Conservation (phyloP, 2,113 vertebrate species). For the Sinocyclocheilus anophthalmus region DNA sequence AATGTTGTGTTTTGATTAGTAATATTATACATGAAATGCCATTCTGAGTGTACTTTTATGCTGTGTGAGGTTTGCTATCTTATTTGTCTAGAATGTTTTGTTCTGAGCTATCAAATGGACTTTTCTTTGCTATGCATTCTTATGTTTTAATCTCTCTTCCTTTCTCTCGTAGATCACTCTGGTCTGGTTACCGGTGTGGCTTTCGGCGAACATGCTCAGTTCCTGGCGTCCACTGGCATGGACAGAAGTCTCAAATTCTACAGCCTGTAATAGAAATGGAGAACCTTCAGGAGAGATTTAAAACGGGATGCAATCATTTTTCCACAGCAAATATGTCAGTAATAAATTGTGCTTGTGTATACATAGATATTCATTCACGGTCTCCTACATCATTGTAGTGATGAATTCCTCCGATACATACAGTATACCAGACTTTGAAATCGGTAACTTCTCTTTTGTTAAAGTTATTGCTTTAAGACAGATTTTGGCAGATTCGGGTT, state of each 20-base stretch:
- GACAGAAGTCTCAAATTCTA: constrained; percentile 97
- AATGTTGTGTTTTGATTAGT: not conserved
- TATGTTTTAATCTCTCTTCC: fast-evolving
- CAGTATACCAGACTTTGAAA: not conserved
- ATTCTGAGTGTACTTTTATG: too few relatives aligned
- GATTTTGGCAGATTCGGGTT: not conserved
- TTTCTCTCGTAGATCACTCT: constrained; percentile 80
- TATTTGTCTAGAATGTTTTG: too few relatives aligned
- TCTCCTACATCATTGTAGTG: not conserved
- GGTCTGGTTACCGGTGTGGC: constrained; percentile 94
- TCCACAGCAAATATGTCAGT: not conserved
- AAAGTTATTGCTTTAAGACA: not conserved
- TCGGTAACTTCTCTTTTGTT: not conserved
- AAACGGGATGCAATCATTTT: too few relatives aligned
- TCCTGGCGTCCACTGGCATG: constrained; percentile 94
- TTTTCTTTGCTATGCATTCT: too few relatives aligned
- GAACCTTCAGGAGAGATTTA: not conserved
- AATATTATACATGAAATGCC: too few relatives aligned
- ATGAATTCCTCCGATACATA: not conserved
- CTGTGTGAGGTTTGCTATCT: too few relatives aligned
- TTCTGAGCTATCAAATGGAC: too few relatives aligned
- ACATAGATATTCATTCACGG: not conserved
- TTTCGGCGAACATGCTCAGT: constrained; percentile 92
- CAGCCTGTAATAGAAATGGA: constrained; percentile 80
- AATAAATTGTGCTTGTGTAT: constrained; percentile 5